A percentile compares a stretch with the other conserved stretches of the same genome.
These are phyloP conservation scores for Ophthalmolycus amberensis DNA, from an alignment of 2,113 vertebrate genomes.

Conservation along the genomic window DNA sequence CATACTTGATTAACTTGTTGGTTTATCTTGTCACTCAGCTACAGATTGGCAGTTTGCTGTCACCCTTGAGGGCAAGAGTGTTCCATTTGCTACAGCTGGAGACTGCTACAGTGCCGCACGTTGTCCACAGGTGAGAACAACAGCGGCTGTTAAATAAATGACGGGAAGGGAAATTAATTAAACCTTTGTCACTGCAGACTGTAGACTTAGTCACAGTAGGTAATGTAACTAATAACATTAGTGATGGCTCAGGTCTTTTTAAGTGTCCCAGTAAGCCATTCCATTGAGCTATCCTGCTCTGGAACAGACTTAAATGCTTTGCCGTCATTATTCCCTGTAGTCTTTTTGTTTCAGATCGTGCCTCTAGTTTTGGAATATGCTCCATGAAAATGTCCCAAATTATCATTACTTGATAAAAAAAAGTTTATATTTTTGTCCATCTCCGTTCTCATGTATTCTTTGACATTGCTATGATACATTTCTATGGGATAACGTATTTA, in stretches of 20 bases:
- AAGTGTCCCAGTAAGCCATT: background rate
- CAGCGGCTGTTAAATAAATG: background rate
- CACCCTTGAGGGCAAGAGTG: conserved; percentile 89
- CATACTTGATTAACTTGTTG: background rate
- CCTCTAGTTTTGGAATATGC: background rate
- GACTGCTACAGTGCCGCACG: conserved; percentile 95
- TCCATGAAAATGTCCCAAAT: no score
- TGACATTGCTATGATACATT: background rate
- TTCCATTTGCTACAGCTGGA: conserved; percentile 95
- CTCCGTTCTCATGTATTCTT: background rate
- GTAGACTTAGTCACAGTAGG: background rate
- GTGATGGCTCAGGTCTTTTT: background rate
- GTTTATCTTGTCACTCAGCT: conserved; percentile 78
- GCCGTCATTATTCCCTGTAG: background rate
- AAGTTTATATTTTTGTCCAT: background rate
- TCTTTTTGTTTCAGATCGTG: background rate
- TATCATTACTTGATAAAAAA: background rate
- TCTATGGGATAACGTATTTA: background rate
- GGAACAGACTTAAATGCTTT: background rate
- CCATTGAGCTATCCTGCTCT: background rate
- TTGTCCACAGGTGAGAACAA: conserved; percentile 91
- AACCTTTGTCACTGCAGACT: background rate
- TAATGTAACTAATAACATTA: background rate
- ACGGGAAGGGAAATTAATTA: background rate
- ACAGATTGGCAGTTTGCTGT: conserved; percentile 93